Conservation (phyloP, 1,140 invertebrate genomes). For the Brachionus plicatilis region DNA sequence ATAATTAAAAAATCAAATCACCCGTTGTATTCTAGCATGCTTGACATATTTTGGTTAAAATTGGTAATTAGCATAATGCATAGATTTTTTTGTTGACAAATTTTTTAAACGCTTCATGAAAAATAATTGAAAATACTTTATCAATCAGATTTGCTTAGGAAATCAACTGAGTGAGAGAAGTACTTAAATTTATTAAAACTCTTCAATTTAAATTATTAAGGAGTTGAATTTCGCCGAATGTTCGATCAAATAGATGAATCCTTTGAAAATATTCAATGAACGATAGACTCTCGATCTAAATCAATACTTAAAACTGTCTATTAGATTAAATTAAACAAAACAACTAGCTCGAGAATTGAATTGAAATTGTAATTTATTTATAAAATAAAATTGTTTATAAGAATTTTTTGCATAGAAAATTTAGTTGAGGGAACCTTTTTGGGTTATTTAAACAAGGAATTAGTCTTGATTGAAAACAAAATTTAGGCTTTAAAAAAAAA, state of each 20-base stretch:
- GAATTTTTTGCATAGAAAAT: background rate
- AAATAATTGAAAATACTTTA: background rate
- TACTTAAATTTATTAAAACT: background rate
- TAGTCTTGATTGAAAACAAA: conserved; percentile 16
- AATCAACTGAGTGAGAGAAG: background rate
- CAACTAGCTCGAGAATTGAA: background rate
- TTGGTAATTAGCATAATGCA: background rate
- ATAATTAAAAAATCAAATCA: background rate
- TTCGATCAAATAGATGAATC: background rate
- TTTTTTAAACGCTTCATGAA: background rate
- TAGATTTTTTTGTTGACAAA: background rate
- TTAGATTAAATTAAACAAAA: conserved; percentile 5
- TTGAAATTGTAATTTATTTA: conserved; percentile 3
- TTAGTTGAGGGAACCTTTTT: background rate
- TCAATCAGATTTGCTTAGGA: background rate
- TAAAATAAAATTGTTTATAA: background rate
- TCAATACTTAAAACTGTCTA: background rate
- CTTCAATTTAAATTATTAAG: background rate
- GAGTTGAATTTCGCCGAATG: background rate
- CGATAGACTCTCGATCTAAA: background rate
- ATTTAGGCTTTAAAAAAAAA: background rate
- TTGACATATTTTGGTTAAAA: background rate
- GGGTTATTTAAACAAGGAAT: conserved; percentile 8
- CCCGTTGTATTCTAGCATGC: background rate
- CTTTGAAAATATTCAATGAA: background rate